Conservation (phyloP, 1,140 invertebrate species). For the Capitella teleta region DNA sequence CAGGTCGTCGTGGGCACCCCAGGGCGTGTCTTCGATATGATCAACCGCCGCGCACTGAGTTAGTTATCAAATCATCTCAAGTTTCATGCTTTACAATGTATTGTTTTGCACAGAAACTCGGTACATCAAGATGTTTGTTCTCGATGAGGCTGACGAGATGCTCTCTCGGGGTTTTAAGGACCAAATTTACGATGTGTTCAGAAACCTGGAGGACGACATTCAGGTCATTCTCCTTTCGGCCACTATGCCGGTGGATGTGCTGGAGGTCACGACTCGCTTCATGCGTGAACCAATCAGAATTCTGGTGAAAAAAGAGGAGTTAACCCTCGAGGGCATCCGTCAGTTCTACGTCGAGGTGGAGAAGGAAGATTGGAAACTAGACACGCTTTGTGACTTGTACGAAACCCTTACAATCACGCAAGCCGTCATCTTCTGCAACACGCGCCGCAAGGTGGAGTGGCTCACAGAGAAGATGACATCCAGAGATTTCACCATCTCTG, state of each 20-base stretch:
- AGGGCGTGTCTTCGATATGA: constrained; percentile 97
- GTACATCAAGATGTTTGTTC: constrained; percentile 91
- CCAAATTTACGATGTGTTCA: constrained; percentile 98
- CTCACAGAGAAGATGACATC: constrained; percentile 86
- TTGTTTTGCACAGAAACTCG: constrained; percentile 54
- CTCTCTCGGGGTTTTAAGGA: constrained; percentile 98
- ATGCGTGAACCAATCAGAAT: constrained; percentile 16
- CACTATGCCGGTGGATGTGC: constrained; percentile 16
- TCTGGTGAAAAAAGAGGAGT: constrained; percentile 47
- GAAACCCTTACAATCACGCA: constrained; percentile 97
- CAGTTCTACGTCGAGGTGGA: constrained; percentile 70
- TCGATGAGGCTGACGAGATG: constrained; percentile 99
- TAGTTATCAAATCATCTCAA: too few relatives aligned
- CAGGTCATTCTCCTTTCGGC: constrained; percentile 48
- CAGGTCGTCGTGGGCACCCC: constrained; percentile 98
- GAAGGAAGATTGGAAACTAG: constrained; percentile 82
- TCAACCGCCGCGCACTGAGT: constrained; percentile 76
- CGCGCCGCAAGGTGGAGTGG: constrained; percentile 95
- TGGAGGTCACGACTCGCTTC: constrained; percentile 16
- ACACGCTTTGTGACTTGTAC: constrained; percentile 83
- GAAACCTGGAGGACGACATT: constrained; percentile 74
- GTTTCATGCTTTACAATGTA: not conserved
- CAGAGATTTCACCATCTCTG: constrained; percentile 94
- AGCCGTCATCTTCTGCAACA: constrained; percentile 99
- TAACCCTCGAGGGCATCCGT: constrained; percentile 91